Evolutionary conservation across 2,113 vertebrate species (phyloP).

Genomic region (Drymodes brunneopygia): DNA sequence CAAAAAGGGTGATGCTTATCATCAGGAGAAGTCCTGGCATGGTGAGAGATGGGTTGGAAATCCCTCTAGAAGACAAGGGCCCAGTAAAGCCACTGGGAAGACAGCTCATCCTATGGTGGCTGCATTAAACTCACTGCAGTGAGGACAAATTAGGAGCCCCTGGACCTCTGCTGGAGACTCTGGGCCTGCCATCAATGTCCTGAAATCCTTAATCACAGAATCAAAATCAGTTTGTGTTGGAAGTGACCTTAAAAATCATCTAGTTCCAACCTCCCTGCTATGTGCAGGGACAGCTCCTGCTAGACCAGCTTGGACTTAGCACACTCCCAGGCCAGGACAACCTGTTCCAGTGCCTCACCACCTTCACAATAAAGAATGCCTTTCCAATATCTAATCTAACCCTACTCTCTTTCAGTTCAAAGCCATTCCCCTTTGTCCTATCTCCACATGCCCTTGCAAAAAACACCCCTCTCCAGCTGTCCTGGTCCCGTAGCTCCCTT

Average conservation of each 20-base stretch:
- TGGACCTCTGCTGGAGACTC: neutral
- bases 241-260: neutral
- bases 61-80: neutral
- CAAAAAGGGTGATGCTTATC: neutral
- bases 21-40: neutral
- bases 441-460: neutral
- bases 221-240: neutral
- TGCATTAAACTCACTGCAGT: neutral
- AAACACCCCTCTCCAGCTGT: neutral
- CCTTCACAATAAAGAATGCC: neutral
- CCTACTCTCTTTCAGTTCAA: neutral
- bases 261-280: neutral
- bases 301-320: neutral
- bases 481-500: neutral
- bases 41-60: neutral
- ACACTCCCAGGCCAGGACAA: neutral
- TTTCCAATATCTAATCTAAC: neutral
- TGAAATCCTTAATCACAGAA: neutral
- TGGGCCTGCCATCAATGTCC: neutral
- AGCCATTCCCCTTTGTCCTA: neutral
- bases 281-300: neutral
- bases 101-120: accelerated
- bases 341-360: neutral
- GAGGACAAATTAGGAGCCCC: neutral
- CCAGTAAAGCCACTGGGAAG: neutral